Evolutionary conservation across 2,113 vertebrate species (phyloP).

Genomic region (Platysternon megacephalum): DNA sequence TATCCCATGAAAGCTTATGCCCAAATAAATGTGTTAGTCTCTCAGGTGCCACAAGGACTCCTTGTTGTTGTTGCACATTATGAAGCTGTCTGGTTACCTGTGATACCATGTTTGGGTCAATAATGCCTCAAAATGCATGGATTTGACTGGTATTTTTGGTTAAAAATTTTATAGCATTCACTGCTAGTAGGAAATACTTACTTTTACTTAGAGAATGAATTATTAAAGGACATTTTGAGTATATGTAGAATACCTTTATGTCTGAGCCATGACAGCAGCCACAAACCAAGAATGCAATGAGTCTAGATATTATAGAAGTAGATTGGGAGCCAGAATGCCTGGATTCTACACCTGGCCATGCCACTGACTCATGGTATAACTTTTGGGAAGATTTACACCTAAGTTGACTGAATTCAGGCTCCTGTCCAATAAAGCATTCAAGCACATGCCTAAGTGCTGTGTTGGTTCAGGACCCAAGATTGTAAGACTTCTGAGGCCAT

Average conservation of each 20-base stretch:
- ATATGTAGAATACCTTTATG: background rate
- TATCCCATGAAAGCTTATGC: no score
- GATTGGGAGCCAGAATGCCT: background rate
- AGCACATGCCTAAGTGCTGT: background rate
- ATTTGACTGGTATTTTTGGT: background rate
- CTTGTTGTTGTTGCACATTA: background rate
- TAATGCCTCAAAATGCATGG: background rate
- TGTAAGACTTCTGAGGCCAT: background rate
- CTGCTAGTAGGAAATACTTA: background rate
- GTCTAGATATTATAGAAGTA: background rate
- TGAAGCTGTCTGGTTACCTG: background rate
- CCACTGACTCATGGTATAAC: rapidly evolving
- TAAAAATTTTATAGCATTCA: background rate
- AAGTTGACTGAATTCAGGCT: background rate
- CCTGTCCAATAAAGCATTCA: background rate
- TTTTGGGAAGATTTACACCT: background rate
- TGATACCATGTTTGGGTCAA: background rate
- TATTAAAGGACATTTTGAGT: background rate
- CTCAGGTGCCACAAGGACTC: no score
- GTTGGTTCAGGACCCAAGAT: background rate
- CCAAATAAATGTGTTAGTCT: no score
- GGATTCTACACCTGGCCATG: background rate
- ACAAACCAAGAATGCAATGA: background rate
- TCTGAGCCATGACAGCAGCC: background rate
- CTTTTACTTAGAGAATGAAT: background rate